Base-by-base conservation (phyloP, 2,113 vertebrate genomes). In the Chlorodrepanis virens region DNA sequence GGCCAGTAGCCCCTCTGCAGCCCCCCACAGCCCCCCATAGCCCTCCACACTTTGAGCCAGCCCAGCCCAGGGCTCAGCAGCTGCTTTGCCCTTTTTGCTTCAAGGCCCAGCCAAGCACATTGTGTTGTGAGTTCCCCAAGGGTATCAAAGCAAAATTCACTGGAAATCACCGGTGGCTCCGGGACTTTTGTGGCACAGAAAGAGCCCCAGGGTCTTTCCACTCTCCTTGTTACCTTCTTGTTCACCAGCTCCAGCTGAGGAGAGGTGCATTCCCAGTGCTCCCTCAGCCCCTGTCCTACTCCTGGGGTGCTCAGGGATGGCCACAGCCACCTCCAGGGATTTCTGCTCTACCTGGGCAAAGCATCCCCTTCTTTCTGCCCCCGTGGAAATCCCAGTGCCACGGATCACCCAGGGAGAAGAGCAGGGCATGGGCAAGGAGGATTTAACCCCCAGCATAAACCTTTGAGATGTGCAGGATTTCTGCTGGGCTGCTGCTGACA, bases 71-170 rank as follows among this genome's bases (percentile, higher is more conserved):
- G 37, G 8, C 39, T 50, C 17, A 17, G 57, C 59, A 6, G 27
- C 50, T 54, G 31, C 9, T 85, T 37, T 69, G 52, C 59, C 7
- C 12, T 35, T 69, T 21, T 22, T 0, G 1, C 25, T 54, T 35
- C 2, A 0, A 8, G 71, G n/a, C 4, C 9, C 20, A n/a, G 6
- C 40, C 10, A 6, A 5, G 23, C 39, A 1, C 1, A 0, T 3
- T 12, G 0, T 6, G 10, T 10, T 42, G 16, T 23, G 17, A 82
- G 14, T 6, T 10, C 68, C 28, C 40, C 2, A 0, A 22, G 8
- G 23, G 29, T 2, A 37, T 10, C 33, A 5, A 57, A 75, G 60
- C 4, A 7, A 78, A 87, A 33, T 42, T 40, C 33, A 0, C 9
- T 76, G 89, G 89, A 84, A 96, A 75, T 40, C 83, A 56, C 80